Conservation (phyloP, 35 echinoderm and acorn worm species). For the Heliocidaris tuberculata region DNA sequence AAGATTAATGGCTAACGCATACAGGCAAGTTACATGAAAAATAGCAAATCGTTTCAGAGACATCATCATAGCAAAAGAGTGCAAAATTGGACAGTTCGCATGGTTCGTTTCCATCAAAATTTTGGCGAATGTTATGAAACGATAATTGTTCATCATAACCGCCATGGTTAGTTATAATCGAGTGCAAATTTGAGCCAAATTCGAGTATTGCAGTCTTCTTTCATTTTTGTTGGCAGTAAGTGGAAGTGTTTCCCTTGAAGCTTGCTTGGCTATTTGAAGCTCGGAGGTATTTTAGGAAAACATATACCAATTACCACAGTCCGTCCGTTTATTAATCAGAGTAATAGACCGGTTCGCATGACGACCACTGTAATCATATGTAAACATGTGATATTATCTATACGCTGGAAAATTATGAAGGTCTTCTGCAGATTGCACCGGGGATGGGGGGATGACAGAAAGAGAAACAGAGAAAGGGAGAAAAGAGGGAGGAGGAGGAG, state of each 20-base stretch:
- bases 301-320: neutral
- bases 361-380: neutral
- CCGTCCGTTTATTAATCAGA: neutral
- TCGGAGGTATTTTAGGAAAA: neutral
- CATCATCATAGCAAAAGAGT: too few relatives aligned
- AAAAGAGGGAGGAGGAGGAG: neutral
- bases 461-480: slow-evolving; percentile 5
- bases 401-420: neutral
- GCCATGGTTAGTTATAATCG: too few relatives aligned
- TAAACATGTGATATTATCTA: neutral
- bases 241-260: too few relatives aligned
- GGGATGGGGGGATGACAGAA: neutral
- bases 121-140: neutral
- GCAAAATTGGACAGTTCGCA: too few relatives aligned
- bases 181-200: too few relatives aligned
- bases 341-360: slow-evolving; percentile 14
- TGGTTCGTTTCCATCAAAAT: neutral
- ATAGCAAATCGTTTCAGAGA: too few relatives aligned
- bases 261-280: neutral
- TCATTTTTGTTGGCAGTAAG: too few relatives aligned
- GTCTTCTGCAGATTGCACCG: neutral
- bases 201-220: too few relatives aligned
- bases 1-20: too few relatives aligned
- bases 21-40: too few relatives aligned
- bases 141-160: neutral